phyloP scores from a whole-genome alignment of 2,888 invertebrate genomes.

The Catocala sponsa region DNA sequence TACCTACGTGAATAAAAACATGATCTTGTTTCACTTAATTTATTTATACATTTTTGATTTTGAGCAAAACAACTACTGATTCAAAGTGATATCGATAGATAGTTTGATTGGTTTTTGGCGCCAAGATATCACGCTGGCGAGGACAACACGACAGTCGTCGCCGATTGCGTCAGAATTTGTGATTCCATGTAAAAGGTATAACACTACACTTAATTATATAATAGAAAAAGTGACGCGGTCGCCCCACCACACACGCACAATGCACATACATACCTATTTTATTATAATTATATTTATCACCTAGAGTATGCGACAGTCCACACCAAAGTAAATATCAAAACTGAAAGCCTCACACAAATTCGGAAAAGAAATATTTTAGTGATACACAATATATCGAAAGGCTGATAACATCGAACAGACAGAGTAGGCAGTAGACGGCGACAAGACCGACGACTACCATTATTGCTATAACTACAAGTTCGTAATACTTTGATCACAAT shows the following conservation, averaged over 20 bases:
- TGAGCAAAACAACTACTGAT: conserved; percentile 47
- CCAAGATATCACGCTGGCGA: conserved; percentile 37
- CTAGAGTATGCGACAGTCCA: conserved; percentile 63
- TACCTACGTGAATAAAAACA: conserved; percentile 26
- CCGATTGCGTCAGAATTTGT: conserved; percentile 75
- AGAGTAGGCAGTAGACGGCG: conserved; percentile 30
- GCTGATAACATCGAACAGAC: conserved; percentile 49
- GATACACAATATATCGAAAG: conserved; percentile 48
- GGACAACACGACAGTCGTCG: conserved; percentile 64
- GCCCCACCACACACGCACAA: conserved; percentile 71
- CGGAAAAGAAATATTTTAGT: conserved; percentile 36
- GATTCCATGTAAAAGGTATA: conserved; percentile 84
- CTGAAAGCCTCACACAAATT: conserved; percentile 50
- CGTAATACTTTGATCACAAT: conserved; percentile 83
- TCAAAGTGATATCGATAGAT: conserved; percentile 20
- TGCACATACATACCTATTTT: conserved; percentile 55
- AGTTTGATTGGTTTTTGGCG: conserved; percentile 33
- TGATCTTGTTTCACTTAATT: conserved; percentile 24
- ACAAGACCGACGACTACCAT: conserved; percentile 62
- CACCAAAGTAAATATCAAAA: conserved; percentile 56
- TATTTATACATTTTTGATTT: conserved; percentile 38
- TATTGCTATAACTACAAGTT: conserved; percentile 83
- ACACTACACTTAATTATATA: conserved; percentile 84
- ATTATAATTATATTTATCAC: conserved; percentile 61
- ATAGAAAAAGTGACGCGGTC: conserved; percentile 75